Conservation (phyloP, 2,888 invertebrate genomes). For the Cataglyphis altisquamis region DNA sequence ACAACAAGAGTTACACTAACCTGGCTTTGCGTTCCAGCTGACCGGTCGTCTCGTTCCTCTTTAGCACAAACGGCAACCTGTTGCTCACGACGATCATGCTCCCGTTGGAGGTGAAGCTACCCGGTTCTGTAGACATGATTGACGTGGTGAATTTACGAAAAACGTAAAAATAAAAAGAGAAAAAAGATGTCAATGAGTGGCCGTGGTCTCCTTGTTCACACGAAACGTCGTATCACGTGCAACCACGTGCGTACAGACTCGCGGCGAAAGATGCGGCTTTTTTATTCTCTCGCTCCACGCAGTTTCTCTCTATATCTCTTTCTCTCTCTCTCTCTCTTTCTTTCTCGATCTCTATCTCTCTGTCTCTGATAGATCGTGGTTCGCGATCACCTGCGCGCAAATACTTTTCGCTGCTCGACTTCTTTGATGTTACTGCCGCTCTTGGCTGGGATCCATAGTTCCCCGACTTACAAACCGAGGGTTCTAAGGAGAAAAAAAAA, state of each 20-base stretch:
- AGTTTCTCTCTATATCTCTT: background rate
- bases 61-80: constrained; percentile 94
- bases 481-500: constrained; percentile 8
- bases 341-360: background rate
- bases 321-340: constrained; percentile 8
- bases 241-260: constrained; percentile 57
- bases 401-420: background rate
- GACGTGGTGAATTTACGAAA: constrained; percentile 17
- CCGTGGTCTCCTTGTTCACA: constrained; percentile 30
- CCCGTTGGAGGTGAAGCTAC: constrained; percentile 86
- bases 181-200: constrained; percentile 8
- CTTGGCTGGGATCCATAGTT: constrained; percentile 31
- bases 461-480: background rate
- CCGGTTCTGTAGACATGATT: constrained; percentile 82
- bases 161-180: constrained; percentile 46
- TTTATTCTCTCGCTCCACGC: constrained; percentile 22
- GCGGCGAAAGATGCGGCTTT: constrained; percentile 33
- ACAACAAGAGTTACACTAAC: constrained; percentile 86
- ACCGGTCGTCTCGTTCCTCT: constrained; percentile 91
- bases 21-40: constrained; percentile 93
- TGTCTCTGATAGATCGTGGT: background rate
- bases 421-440: constrained; percentile 32
- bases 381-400: background rate
- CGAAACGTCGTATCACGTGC: constrained; percentile 65
- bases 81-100: constrained; percentile 97